Evolutionary conservation across 2,888 invertebrate species (phyloP), one percentile per base, ranked within the genome.

Genomic region (Eucera pruinosa): DNA sequence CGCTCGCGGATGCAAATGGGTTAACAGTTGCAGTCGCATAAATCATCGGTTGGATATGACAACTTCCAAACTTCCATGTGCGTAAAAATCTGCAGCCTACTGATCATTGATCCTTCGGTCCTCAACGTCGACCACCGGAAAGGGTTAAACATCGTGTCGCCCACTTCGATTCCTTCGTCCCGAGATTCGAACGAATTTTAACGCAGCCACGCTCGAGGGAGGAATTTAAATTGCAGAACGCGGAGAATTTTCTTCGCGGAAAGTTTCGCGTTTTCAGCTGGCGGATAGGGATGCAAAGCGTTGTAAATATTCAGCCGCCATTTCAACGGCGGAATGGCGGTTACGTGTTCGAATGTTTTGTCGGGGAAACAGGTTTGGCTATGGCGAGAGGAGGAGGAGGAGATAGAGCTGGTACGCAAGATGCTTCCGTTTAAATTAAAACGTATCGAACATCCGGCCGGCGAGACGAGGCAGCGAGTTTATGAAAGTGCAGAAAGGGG

Each of bases 221-320:
- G 3, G 3, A 4, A 50, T 50, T 50, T 27, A n/a, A 50, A 50
- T 50, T 50, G 50, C 50, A n/a, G 25, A 50, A n/a, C 33, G 33
- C 3, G 33, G 33, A 33, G 33, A 33, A 7, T 7, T 33, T 36
- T 36, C 36, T 36, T 36, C 33, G 33, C 33, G 33, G 7, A 7
- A 33, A 3, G 33, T 57, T n/a, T 25, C 57, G 57, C 39, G 39
- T 39, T 25, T 36, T 13, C 48, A 18, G 18, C n/a, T 15, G 18
- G 45, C 7, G n/a, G 60, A 15, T 33, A 47, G 45, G n/a, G 25
- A 13, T 18, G n/a, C 27, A 13, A 23, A 13, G 15, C 23, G 25
- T 18, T 36, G 36, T 57, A 57, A 66, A 66, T 66, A 66, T 66
- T 57, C 66, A n/a, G 9, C 23, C n/a, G 18, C 7, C 45, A 9